Base-by-base conservation (phyloP, 2,888 invertebrate species). In the Yponomeuta plumbellus region DNA sequence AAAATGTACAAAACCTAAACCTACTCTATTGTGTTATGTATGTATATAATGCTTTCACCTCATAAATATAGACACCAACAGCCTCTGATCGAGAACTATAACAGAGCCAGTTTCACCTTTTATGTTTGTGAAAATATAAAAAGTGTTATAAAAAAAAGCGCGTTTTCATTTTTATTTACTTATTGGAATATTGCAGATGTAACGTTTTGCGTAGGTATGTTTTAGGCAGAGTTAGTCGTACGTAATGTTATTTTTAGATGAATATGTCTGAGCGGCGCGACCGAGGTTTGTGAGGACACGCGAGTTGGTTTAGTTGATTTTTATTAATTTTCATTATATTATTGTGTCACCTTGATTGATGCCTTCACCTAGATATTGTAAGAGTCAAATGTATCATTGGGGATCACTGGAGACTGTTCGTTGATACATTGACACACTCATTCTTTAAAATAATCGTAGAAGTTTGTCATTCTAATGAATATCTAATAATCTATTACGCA, bases 31-130 rank as follows among this genome's bases (percentile, higher is more conserved):
- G 81, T 80, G 80, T 84, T 88, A 80, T 89, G 83, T 90, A 17
- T 52, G 90, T 89, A 90, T 89, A 90, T 90, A 90, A 86, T 83
- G 89, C 78, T 81, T 82, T 76, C 75, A 74, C 74, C 75, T 71
- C 69, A 34, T n/a, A n/a, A n/a, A n/a, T 56, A 70, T 70, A 75
- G 72, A 71, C 70, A 70, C 26, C 26, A 61, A 44, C 44, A 11
- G 13, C 0, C 13, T 13, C 1, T 13, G 44, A 52, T 52, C 17
- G 11, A 2, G 44, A 2, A 13, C 3, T 13, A 44, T 17, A 13
- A 66, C 75, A 70, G 74, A 77, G 76, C 80, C 78, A 77, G 77
- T 80, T 76, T 34, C 34, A 6, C n/a, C n/a, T n/a, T n/a, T n/a
- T n/a, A n/a, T n/a, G n/a, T n/a, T n/a, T n/a, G n/a, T n/a, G n/a